Percentiles rank a stretch among this genome's conserved stretches.
phyloP scores from a whole-genome alignment of 2,113 vertebrate genomes.

The Istiophorus platypterus region DNA sequence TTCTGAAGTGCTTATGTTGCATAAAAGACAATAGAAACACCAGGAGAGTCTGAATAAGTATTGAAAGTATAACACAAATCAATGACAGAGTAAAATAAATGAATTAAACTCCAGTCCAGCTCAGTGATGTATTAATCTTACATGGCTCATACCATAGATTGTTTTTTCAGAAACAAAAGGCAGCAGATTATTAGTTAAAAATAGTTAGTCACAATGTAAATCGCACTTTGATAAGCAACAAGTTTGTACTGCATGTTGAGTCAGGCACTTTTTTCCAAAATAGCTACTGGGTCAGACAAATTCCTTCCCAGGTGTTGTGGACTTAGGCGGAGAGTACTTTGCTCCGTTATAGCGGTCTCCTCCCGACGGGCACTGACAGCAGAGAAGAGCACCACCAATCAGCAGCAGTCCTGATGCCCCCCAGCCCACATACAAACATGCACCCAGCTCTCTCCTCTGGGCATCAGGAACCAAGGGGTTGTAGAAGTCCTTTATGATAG shows the following conservation, averaged over 20 bases:
- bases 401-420: constrained; percentile 87
- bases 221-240: constrained; percentile 8
- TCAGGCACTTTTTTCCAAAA: not conserved
- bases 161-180: constrained; percentile 33
- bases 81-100: not conserved
- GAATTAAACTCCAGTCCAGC: not conserved
- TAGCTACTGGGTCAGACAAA: constrained; percentile 80
- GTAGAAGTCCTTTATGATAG: constrained; percentile 92
- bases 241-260: constrained; percentile 15
- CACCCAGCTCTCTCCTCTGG: constrained; percentile 90
- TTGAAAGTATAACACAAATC: constrained; percentile 7
- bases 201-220: constrained; percentile 45
- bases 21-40: not conserved
- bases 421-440: constrained; percentile 83
- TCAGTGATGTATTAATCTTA: not conserved
- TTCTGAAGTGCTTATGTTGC: constrained; percentile 11
- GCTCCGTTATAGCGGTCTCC: constrained; percentile 85
- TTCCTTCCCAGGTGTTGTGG: constrained; percentile 86
- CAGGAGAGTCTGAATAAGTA: constrained; percentile 1
- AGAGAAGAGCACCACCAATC: constrained; percentile 89
- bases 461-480: constrained; percentile 85
- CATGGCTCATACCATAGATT: constrained; percentile 2
- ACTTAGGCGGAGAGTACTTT: constrained; percentile 88
- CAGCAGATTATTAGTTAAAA: constrained; percentile 36
- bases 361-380: constrained; percentile 87